Percentiles rank a stretch among this genome's conserved stretches.
phyloP scores from a whole-genome alignment of 2,888 invertebrate genomes.

The Hydriomena furcata region DNA sequence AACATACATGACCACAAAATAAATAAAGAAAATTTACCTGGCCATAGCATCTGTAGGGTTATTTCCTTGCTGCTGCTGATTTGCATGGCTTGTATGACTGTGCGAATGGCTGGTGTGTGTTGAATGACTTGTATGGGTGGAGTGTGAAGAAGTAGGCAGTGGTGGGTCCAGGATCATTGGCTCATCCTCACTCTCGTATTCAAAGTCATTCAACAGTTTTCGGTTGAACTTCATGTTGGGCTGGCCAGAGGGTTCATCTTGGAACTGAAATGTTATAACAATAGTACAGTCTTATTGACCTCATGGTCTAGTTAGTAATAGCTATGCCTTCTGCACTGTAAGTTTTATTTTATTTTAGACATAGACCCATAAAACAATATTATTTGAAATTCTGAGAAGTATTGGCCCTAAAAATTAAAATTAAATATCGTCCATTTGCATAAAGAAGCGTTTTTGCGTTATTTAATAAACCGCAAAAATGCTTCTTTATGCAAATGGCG shows the following conservation, averaged over 20 bases:
- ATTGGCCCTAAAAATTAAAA: no score
- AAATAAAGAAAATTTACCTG: conserved; percentile 48
- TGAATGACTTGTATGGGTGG: conserved; percentile 23
- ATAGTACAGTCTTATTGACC: no score
- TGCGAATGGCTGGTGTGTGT: conserved; percentile 25
- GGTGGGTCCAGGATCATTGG: conserved; percentile 68
- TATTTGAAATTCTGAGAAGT: no score
- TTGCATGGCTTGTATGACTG: conserved; percentile 24
- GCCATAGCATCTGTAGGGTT: conserved; percentile 68
- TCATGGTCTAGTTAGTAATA: no score
- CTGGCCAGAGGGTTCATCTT: conserved; percentile 65
- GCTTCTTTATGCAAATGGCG: no score
- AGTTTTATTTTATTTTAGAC: no score
- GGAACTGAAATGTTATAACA: conserved; percentile 51
- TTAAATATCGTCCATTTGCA: no score
- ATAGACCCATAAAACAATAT: no score
- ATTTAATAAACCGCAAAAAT: no score
- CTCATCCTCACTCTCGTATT: conserved; percentile 97
- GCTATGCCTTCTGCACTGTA: no score
- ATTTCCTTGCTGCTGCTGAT: conserved; percentile 23
- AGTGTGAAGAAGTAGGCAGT: conserved; percentile 39
- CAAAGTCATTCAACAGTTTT: conserved; percentile 91
- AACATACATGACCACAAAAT: no score
- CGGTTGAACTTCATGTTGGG: conserved; percentile 89
- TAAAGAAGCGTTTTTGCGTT: no score